Evolutionary conservation across 2,797 vertebrate species (phyloP).

Genomic region (Botia almorhae): DNA sequence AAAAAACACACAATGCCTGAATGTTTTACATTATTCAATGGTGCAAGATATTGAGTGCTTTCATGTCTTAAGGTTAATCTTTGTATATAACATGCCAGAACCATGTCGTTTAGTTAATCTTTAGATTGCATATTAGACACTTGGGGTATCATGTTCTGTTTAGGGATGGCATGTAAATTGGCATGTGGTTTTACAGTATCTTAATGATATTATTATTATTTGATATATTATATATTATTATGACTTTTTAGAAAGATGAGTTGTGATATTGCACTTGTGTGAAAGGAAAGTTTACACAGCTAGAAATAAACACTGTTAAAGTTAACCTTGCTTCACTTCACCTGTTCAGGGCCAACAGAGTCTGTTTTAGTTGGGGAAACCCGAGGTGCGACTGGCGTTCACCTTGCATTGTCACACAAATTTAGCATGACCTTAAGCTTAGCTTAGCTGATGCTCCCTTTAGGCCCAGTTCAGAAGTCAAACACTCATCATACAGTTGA

Average conservation of each 20-base stretch:
- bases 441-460: background rate
- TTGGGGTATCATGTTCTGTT: background rate
- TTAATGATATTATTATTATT: background rate
- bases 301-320: no score
- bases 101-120: no score
- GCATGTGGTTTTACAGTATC: background rate
- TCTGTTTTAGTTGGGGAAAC: conserved; percentile 2
- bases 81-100: background rate
- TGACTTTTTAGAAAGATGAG: no score
- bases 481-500: conserved; percentile 72
- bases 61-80: background rate
- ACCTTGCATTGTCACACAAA: background rate
- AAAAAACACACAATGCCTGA: no score
- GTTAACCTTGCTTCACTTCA: background rate
- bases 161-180: background rate
- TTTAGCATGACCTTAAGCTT: background rate
- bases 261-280: no score
- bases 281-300: no score
- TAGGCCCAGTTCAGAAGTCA: conserved; percentile 53
- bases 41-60: background rate
- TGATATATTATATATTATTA: no score
- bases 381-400: background rate
- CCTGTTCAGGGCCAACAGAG: background rate
- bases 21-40: background rate
- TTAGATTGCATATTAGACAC: background rate